Evolutionary conservation across 1,140 invertebrate genomes (phyloP).

Genomic region (Semibalanus balanoides): DNA sequence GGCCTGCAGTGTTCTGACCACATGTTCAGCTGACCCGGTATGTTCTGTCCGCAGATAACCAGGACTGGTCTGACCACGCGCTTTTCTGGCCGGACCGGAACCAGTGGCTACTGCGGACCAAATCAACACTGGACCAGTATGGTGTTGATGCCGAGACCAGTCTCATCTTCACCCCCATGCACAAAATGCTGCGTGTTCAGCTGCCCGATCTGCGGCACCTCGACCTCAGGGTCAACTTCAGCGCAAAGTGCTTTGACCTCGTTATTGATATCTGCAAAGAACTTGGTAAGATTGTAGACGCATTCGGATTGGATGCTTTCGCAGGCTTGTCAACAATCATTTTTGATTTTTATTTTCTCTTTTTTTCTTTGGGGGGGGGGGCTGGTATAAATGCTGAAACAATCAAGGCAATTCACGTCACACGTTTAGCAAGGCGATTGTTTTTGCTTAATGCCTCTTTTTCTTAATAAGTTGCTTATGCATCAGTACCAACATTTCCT

Average conservation of each 20-base stretch:
- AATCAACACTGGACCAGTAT: constrained; percentile 92
- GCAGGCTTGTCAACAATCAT: too few relatives aligned
- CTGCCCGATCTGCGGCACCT: constrained; percentile 86
- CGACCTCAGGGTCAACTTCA: constrained; percentile 90
- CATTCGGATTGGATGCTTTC: too few relatives aligned
- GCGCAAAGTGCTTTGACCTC: constrained; percentile 86
- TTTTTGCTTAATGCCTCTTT: too few relatives aligned
- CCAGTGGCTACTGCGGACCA: constrained; percentile 81
- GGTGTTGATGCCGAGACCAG: constrained; percentile 90
- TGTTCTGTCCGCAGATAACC: neutral
- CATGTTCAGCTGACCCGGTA: too few relatives aligned
- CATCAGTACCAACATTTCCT: too few relatives aligned
- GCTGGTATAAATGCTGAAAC: too few relatives aligned
- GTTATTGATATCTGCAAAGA: constrained; percentile 94
- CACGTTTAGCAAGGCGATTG: too few relatives aligned
- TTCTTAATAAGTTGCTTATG: too few relatives aligned
- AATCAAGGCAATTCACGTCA: too few relatives aligned
- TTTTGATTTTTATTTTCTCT: too few relatives aligned
- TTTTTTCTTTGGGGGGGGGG: too few relatives aligned
- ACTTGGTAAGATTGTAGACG: constrained; percentile 41
- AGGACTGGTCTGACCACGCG: constrained; percentile 97
- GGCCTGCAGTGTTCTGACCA: too few relatives aligned
- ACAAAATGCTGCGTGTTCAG: constrained; percentile 77
- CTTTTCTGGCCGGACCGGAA: constrained; percentile 97
- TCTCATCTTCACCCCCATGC: constrained; percentile 96